Evolutionary conservation across 2,113 vertebrate genomes (phyloP), one percentile per base, ranked within the genome.

Genomic region (Bujurquina vittata): DNA sequence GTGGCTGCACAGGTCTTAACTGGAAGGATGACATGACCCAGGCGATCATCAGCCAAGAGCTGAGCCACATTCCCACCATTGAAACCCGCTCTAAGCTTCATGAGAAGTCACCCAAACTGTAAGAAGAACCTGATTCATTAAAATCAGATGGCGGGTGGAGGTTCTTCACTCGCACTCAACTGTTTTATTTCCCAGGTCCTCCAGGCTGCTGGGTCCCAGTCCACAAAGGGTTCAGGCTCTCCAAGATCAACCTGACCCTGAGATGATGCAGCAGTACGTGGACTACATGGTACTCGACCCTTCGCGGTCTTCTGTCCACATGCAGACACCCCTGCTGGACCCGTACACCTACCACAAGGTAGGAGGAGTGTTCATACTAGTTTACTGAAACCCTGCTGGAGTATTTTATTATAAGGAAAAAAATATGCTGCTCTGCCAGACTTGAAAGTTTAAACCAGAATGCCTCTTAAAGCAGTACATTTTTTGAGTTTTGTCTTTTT

Each of bases 11-110:
- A 99, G 98, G 98, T 80, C 91, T 99, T 80, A 98, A 97, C 0
- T 99, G 98, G 98, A 97, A 95, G 26, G 98, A 99, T 11, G 96
- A 97, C 83, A 84, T 97, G 84, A 99, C 98, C 2, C 98, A 99
- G 91, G 95, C 95, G 3, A 92, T 98, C 84, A 97, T 99, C 86
- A 91, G 96, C 1, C 96, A 95, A 89, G 98, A 99, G 95, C 95
- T 99, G 94, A 97, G 96, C 10, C 95, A 91, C 1, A 95, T 99
- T n/a, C 97, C 97, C 1, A 95, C 95, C 12, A 89, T 95, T 54
- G 91, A 72, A 23, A 81, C 92, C 0, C 77, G 94, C 0, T 75
- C 93, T 33, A 83, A 69, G 0, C 90, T 85, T 54, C 93, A 94
- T 1, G 87, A 94, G 0, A 85, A 14, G 0, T 65, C 89, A 1